phyloP scores from a whole-genome alignment of 2,888 invertebrate genomes.

The Cephus sareptanus region DNA sequence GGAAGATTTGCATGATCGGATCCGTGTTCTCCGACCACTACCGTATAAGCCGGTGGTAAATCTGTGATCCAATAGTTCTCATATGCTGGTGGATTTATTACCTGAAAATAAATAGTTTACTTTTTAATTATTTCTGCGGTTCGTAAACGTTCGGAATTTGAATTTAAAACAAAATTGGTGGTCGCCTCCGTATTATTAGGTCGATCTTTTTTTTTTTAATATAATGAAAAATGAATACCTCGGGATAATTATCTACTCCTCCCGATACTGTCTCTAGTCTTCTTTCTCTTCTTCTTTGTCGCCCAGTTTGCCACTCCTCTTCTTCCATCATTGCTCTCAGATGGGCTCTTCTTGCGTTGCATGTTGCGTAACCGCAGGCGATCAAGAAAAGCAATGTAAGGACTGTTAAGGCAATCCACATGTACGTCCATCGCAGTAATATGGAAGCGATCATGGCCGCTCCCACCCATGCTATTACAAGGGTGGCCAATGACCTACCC shows the following conservation, averaged over 20 bases:
- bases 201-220: neutral
- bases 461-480: conserved; percentile 49
- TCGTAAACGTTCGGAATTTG: neutral
- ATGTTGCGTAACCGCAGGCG: conserved; percentile 47
- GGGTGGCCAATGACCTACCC: conserved; percentile 45
- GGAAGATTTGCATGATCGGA: conserved; percentile 9
- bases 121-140: neutral
- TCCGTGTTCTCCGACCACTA: conserved; percentile 27
- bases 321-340: conserved; percentile 25
- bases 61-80: conserved; percentile 45
- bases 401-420: conserved; percentile 51
- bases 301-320: conserved; percentile 25
- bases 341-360: conserved; percentile 34
- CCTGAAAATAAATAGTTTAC: conserved; percentile 23
- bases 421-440: conserved; percentile 48
- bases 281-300: conserved; percentile 25
- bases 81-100: conserved; percentile 40
- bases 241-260: conserved; percentile 32
- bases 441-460: conserved; percentile 50
- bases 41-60: conserved; percentile 47
- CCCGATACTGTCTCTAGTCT: conserved; percentile 42
- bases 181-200: neutral
- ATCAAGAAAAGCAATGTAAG: conserved; percentile 47
- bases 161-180: neutral
- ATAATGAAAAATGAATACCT: conserved; percentile 19